Evolutionary conservation across 1,140 invertebrate species (phyloP).

Genomic region (Drosophila kurseongensis): DNA sequence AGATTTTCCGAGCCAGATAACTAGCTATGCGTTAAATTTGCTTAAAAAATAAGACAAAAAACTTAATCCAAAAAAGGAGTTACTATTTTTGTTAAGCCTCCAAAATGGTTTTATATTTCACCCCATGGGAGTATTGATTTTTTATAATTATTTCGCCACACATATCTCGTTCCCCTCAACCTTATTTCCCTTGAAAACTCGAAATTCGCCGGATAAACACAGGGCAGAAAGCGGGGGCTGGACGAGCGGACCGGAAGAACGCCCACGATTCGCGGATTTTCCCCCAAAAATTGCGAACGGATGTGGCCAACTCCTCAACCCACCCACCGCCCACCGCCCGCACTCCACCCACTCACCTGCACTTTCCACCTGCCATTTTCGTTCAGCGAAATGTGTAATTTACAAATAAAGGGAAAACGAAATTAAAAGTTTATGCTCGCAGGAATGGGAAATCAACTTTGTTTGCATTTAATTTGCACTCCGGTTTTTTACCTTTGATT

Average conservation of each 20-base stretch:
- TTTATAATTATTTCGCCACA: neutral
- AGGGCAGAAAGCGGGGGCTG: constrained; percentile 40
- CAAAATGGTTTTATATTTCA: neutral
- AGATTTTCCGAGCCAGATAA: too few relatives aligned
- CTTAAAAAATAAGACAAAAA: neutral
- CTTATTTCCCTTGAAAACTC: constrained; percentile 9
- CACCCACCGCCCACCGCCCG: neutral
- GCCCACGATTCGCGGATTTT: constrained; percentile 62
- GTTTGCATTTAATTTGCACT: constrained; percentile 53
- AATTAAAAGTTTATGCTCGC: constrained; percentile 22
- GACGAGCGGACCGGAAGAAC: constrained; percentile 71
- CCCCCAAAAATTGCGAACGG: constrained; percentile 45
- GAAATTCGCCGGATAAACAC: constrained; percentile 24
- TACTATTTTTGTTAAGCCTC: neutral
- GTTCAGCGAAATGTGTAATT: constrained; percentile 42
- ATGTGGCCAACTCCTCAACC: constrained; percentile 13
- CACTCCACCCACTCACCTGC: neutral
- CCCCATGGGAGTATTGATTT: neutral
- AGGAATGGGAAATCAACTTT: constrained; percentile 28
- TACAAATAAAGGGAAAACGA: constrained; percentile 19
- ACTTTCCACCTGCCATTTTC: constrained; percentile 19
- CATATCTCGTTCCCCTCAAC: neutral
- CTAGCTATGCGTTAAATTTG: too few relatives aligned
- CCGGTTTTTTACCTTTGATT: constrained; percentile 6
- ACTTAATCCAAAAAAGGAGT: neutral